Evolutionary conservation across 2,888 invertebrate species (phyloP).

Genomic region (Dendrolimus pini): DNA sequence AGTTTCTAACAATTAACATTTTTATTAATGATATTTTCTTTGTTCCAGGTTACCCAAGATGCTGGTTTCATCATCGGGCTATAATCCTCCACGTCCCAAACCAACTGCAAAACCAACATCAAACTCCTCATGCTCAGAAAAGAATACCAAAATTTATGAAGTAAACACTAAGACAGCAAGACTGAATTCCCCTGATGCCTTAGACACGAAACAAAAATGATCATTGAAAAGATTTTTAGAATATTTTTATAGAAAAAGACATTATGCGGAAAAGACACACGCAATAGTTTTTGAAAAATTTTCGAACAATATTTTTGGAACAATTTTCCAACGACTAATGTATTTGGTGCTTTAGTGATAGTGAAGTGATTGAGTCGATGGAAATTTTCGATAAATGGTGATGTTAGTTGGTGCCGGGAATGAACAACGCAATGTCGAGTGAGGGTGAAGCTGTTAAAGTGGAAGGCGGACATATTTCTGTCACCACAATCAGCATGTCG

Average conservation of each 20-base stretch:
- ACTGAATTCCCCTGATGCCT: slow-evolving; percentile 58
- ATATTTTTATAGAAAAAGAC: slow-evolving; percentile 35
- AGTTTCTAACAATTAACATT: no score
- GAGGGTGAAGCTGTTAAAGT: slow-evolving; percentile 67
- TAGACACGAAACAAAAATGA: slow-evolving; percentile 59
- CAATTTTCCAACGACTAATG: slow-evolving; percentile 26
- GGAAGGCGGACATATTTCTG: slow-evolving; percentile 81
- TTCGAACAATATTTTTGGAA: slow-evolving; percentile 43
- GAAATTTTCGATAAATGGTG: slow-evolving; percentile 43
- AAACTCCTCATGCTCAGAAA: slow-evolving; percentile 11
- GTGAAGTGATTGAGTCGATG: slow-evolving; percentile 45
- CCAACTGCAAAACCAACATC: slow-evolving; percentile 14
- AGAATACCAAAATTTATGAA: slow-evolving; percentile 33
- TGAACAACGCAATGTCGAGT: slow-evolving; percentile 54
- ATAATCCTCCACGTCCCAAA: slow-evolving; percentile 23
- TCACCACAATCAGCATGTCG: slow-evolving; percentile 87
- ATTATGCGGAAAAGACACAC: slow-evolving; percentile 33
- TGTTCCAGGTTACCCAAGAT: slow-evolving; percentile 59
- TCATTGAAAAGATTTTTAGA: slow-evolving; percentile 21
- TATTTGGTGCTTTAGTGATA: slow-evolving; percentile 52
- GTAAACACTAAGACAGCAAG: slow-evolving; percentile 30
- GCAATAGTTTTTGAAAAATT: slow-evolving; percentile 34
- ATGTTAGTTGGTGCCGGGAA: slow-evolving; percentile 33
- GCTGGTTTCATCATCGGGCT: slow-evolving; percentile 39
- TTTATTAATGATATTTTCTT: slow-evolving; percentile 17